Conservation (phyloP, 2,888 invertebrate species). For the Chromoteleia sp. region DNA sequence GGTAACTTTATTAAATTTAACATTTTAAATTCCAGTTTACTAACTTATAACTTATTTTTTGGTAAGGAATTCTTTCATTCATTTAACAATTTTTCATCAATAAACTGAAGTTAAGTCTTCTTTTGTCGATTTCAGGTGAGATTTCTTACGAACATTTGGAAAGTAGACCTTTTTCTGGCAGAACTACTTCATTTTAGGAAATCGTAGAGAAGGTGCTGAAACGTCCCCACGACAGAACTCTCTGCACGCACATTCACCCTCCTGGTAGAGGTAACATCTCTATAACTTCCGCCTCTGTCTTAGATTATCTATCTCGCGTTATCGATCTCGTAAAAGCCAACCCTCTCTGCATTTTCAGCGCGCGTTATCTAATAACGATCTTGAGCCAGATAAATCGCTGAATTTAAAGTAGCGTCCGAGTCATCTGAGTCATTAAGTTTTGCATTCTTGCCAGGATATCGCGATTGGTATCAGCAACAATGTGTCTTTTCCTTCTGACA, state of each 20-base stretch:
- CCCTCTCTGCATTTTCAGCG: constrained; percentile 49
- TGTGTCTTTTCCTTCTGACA: constrained; percentile 55
- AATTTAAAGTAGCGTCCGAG: constrained; percentile 61
- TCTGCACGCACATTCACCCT: constrained; percentile 59
- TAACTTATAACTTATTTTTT: too few species aligned
- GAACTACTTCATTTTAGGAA: constrained; percentile 6
- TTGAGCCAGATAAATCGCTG: constrained; percentile 58
- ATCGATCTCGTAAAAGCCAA: constrained; percentile 65
- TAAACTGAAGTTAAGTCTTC: too few species aligned
- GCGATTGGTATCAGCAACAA: constrained; percentile 48
- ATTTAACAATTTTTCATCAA: not conserved
- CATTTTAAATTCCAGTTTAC: too few species aligned
- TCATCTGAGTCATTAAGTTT: constrained; percentile 68
- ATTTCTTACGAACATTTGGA: not conserved
- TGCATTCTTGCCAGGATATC: constrained; percentile 56
- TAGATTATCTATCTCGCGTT: constrained; percentile 60
- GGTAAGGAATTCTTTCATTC: too few species aligned
- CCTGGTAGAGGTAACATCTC: constrained; percentile 56
- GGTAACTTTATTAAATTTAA: too few species aligned
- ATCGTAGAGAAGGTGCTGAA: constrained; percentile 27
- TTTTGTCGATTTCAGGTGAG: not conserved
- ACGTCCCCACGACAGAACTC: constrained; percentile 27
- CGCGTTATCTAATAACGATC: constrained; percentile 64
- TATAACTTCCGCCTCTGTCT: constrained; percentile 62
- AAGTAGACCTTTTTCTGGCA: not conserved